Conservation (phyloP, 2,113 vertebrate genomes). For the Corythornis vintsioides region DNA sequence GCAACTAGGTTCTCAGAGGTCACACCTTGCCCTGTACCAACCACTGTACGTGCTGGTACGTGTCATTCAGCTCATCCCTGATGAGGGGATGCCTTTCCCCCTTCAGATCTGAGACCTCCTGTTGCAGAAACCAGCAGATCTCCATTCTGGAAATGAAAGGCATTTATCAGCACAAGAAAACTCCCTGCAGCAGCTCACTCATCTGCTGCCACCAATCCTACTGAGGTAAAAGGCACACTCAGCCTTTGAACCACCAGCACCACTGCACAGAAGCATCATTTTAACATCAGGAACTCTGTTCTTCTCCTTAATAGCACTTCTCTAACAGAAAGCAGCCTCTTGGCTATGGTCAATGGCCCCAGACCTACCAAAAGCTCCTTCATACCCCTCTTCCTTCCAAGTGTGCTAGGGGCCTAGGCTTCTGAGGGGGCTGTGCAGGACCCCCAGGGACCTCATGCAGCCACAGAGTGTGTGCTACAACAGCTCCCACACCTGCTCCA, state of each 20-base stretch:
- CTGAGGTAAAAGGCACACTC: not conserved
- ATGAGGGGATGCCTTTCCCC: not conserved
- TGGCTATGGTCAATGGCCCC: not conserved
- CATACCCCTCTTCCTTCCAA: not conserved
- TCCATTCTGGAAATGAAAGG: not conserved
- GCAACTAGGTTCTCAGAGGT: not conserved
- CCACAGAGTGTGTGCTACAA: not conserved
- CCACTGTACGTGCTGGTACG: rapidly evolving
- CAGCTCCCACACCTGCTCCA: not conserved
- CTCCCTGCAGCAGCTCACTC: not conserved
- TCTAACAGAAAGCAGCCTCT: not conserved
- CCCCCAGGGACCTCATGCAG: rapidly evolving
- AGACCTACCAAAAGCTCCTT: not conserved
- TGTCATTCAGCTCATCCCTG: not conserved
- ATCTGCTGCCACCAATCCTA: not conserved
- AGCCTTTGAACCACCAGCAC: not conserved
- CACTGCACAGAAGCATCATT: not conserved
- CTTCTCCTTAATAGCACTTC: not conserved
- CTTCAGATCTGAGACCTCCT: not conserved
- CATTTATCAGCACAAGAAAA: not conserved
- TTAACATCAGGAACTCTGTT: not conserved
- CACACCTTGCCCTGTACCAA: rapidly evolving
- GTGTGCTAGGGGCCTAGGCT: not conserved
- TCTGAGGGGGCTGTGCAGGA: not conserved
- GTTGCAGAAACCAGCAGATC: not conserved